phyloP scores from a whole-genome alignment of 1,140 invertebrate genomes.

The Euwallacea fornicatus region DNA sequence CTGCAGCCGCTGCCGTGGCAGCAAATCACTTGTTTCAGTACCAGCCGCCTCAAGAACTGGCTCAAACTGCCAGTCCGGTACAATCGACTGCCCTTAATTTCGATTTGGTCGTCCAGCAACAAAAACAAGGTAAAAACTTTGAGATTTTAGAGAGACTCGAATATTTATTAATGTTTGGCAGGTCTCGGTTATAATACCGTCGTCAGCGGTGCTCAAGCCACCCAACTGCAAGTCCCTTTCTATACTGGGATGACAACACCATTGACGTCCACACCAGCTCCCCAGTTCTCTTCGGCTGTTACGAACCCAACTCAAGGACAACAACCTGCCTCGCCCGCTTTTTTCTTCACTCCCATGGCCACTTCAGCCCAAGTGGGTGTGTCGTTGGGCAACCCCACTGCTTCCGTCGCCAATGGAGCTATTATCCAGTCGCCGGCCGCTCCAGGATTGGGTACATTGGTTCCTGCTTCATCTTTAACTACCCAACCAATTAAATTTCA shows the following conservation, averaged over 20 bases:
- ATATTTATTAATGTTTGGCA: constrained; percentile 5
- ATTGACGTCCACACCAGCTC: constrained; percentile 17
- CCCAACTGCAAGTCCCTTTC: constrained; percentile 44
- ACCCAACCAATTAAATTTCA: constrained; percentile 48
- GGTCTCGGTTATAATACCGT: constrained; percentile 30
- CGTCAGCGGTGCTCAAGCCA: not conserved
- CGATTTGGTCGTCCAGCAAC: constrained; percentile 49
- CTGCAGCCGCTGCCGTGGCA: constrained; percentile 19
- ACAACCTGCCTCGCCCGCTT: constrained; percentile 43
- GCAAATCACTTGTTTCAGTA: constrained; percentile 51
- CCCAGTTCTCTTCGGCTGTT: constrained; percentile 37
- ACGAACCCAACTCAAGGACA: constrained; percentile 28
- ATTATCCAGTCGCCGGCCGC: constrained; percentile 10
- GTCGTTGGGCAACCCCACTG: constrained; percentile 3
- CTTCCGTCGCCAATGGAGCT: constrained; percentile 23
- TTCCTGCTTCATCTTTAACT: constrained; percentile 34
- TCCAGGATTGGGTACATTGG: constrained; percentile 21
- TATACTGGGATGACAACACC: constrained; percentile 42
- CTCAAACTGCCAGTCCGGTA: constrained; percentile 44
- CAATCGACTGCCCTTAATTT: constrained; percentile 47
- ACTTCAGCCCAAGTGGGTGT: constrained; percentile 26
- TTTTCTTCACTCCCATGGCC: constrained; percentile 49
- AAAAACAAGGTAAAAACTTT: constrained; percentile 43
- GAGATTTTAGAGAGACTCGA: not conserved
- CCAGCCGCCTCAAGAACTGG: constrained; percentile 45